These are phyloP conservation scores for Drosophila biarmipes DNA, from an alignment of 1,140 invertebrate species.

Conservation along the genomic window DNA sequence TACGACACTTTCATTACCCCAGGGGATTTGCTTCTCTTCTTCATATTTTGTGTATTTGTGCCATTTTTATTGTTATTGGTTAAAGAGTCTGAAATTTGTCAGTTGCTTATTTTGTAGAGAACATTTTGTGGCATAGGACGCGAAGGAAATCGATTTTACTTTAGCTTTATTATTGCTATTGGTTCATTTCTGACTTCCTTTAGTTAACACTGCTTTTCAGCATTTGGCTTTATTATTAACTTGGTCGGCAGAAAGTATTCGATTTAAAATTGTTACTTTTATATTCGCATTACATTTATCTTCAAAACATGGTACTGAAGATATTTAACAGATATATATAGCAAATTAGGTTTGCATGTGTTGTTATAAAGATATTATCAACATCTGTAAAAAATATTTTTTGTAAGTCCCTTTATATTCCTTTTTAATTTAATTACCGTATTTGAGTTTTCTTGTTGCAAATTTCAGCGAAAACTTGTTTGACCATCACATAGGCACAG, in stretches of 20 bases:
- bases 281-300: too few relatives aligned
- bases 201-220: neutral
- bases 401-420: neutral
- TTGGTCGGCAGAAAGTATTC: too few relatives aligned
- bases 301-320: too few relatives aligned
- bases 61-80: constrained; percentile 31
- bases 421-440: neutral
- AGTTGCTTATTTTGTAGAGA: constrained; percentile 5
- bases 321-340: too few relatives aligned
- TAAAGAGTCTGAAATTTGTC: constrained; percentile 5
- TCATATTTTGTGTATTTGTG: constrained; percentile 13
- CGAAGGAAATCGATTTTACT: neutral
- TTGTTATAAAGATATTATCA: too few relatives aligned
- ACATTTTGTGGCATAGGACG: neutral
- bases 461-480: constrained; percentile 20
- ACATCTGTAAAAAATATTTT: too few relatives aligned
- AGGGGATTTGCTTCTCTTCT: constrained; percentile 4
- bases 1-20: constrained; percentile 23
- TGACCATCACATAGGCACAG: constrained; percentile 8
- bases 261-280: too few relatives aligned
- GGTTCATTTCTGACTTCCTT: neutral
- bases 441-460: neutral
- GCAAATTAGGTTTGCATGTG: too few relatives aligned
- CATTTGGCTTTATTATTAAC: neutral
- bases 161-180: neutral